A percentile compares a stretch with the other conserved stretches of the same genome.
phyloP scores from a whole-genome alignment of 2,888 invertebrate species.

The Myopa testacea region DNA sequence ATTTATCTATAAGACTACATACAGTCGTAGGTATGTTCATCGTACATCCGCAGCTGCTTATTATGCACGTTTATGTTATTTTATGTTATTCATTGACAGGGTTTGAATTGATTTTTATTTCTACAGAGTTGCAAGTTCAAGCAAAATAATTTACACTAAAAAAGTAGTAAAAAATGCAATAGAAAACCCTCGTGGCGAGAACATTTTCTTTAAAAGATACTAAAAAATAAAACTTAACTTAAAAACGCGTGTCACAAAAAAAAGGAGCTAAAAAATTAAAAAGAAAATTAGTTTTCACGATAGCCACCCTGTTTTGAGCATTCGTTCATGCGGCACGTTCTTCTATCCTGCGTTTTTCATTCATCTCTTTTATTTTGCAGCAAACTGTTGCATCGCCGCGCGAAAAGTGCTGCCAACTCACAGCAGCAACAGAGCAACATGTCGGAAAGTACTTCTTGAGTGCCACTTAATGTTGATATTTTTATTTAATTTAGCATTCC shows the following conservation, averaged over 20 bases:
- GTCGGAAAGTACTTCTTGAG: slow-evolving; percentile 25
- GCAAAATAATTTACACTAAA: too few species aligned
- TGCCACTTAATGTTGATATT: slow-evolving; percentile 34
- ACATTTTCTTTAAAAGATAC: too few species aligned
- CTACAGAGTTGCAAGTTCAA: too few species aligned
- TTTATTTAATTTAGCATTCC: slow-evolving; percentile 29
- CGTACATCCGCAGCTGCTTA: neutral
- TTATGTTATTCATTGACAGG: neutral
- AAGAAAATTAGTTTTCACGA: too few species aligned
- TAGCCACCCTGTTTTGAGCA: too few species aligned
- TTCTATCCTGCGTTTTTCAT: neutral
- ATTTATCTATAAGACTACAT: neutral
- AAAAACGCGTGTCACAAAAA: neutral
- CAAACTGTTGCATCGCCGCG: slow-evolving; percentile 6
- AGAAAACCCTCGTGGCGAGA: too few species aligned
- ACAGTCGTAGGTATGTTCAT: neutral
- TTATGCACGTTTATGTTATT: neutral
- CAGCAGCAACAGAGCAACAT: slow-evolving; percentile 9
- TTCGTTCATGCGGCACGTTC: too few species aligned
- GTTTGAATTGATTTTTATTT: neutral
- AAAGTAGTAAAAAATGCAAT: too few species aligned
- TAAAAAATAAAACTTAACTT: too few species aligned
- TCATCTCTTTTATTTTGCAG: neutral
- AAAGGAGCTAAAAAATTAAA: neutral
- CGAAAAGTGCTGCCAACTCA: neutral